These are phyloP conservation scores for Cordilura impudica DNA, from an alignment of 2,888 invertebrate species.

Conservation along the genomic window DNA sequence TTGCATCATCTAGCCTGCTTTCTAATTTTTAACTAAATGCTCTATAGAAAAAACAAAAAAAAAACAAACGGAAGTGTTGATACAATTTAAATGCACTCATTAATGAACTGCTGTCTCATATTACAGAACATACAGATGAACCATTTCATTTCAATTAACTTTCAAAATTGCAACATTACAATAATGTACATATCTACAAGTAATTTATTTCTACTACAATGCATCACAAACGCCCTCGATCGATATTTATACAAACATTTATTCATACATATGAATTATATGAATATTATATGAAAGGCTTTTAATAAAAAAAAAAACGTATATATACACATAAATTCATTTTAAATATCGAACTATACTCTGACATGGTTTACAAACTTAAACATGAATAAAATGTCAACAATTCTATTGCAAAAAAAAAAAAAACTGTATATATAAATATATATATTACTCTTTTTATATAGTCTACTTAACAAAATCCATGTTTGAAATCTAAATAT, in stretches of 20 bases:
- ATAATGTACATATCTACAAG: background rate
- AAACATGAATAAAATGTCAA: slow-evolving; percentile 39
- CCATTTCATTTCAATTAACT: background rate
- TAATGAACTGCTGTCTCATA: background rate
- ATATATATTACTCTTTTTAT: no score
- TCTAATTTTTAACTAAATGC: no score
- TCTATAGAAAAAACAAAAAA: no score
- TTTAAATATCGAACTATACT: no score
- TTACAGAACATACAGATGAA: background rate
- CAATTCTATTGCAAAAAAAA: slow-evolving; percentile 21
- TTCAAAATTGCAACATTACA: background rate
- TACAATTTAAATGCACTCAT: background rate
- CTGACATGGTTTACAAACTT: slow-evolving; percentile 40
- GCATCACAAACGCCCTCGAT: background rate
- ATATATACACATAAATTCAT: no score
- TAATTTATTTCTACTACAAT: background rate
- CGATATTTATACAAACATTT: no score
- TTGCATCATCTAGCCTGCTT: no score
- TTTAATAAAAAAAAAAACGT: background rate
- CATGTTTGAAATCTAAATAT: no score
- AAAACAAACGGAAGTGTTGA: background rate
- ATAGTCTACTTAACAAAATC: no score
- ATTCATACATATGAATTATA: background rate
- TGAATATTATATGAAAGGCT: background rate
- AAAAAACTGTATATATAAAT: no score